Evolutionary conservation across 92 coral and sea anemone species (phyloP).

Genomic region (Palythoa caribaeorum): DNA sequence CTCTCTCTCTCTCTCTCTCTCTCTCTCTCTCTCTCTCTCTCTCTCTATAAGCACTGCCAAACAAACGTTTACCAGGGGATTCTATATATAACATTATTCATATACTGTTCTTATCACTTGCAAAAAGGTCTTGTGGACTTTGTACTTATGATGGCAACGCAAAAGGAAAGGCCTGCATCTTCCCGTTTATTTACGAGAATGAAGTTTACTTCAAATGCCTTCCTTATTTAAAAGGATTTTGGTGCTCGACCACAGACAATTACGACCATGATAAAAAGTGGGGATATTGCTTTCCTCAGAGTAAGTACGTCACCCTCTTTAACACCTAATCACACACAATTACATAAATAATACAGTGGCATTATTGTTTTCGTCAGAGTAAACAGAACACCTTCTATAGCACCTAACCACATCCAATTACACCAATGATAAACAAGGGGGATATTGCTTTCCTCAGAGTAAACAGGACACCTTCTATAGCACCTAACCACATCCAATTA

Average conservation of each 20-base stretch:
- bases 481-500: not conserved
- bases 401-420: not conserved
- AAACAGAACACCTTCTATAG: not conserved
- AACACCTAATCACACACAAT: not conserved
- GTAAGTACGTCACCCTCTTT: not conserved
- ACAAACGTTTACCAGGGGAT: not conserved
- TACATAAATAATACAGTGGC: not conserved
- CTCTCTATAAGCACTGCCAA: not conserved
- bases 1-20: not conserved
- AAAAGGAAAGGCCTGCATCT: slow-evolving; percentile 2
- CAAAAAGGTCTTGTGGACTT: slow-evolving; percentile 33
- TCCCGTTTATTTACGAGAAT: slow-evolving; percentile 33
- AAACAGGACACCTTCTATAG: not conserved
- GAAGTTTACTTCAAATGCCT: slow-evolving; percentile 29
- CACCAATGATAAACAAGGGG: not conserved
- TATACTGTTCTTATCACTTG: not conserved
- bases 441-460: not conserved
- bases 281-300: slow-evolving; percentile 42
- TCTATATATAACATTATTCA: not conserved
- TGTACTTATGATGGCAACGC: slow-evolving; percentile 27
- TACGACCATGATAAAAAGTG: slow-evolving; percentile 14
- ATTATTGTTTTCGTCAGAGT: not conserved
- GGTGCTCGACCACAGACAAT: slow-evolving; percentile 48
- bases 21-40: not conserved
- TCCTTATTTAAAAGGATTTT: not conserved